These are phyloP conservation scores for Parnassius apollo DNA, from an alignment of 2,888 invertebrate genomes.

Conservation along the genomic window DNA sequence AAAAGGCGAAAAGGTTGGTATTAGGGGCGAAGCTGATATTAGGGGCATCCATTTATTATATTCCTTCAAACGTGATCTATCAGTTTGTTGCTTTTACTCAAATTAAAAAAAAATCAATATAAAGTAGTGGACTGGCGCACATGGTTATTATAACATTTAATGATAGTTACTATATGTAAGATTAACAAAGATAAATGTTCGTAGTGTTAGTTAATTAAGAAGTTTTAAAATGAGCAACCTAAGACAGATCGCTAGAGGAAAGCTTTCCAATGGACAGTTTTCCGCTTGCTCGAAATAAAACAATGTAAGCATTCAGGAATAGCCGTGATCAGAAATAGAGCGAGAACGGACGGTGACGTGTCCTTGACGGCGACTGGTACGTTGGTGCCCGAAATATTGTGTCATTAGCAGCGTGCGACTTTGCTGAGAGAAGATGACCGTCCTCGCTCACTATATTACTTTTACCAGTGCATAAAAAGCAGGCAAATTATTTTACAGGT, in stretches of 20 bases:
- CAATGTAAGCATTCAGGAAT: slow-evolving; percentile 78
- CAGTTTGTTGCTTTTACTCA: no score
- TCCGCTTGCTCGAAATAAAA: slow-evolving; percentile 68
- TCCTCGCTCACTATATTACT: slow-evolving; percentile 15
- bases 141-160: no score
- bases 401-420: slow-evolving; percentile 54
- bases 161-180: no score
- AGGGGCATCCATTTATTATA: no score
- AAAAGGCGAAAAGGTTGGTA: no score
- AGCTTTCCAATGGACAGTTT: slow-evolving; percentile 66
- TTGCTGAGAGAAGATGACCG: slow-evolving; percentile 28
- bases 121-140: no score
- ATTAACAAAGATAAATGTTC: no score
- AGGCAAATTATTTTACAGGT: slow-evolving; percentile 9
- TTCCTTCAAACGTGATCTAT: no score
- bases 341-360: slow-evolving; percentile 63
- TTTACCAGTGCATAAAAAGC: neutral
- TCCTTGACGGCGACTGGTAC: slow-evolving; percentile 59
- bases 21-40: no score
- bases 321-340: slow-evolving; percentile 67
- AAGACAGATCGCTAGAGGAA: slow-evolving; percentile 43
- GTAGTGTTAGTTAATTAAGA: slow-evolving; percentile 1
- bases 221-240: slow-evolving; percentile 9
- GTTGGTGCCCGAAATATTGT: slow-evolving; percentile 62
- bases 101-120: no score